Evolutionary conservation across 2,888 invertebrate genomes (phyloP).

Genomic region (Pachymerium ferrugineum): DNA sequence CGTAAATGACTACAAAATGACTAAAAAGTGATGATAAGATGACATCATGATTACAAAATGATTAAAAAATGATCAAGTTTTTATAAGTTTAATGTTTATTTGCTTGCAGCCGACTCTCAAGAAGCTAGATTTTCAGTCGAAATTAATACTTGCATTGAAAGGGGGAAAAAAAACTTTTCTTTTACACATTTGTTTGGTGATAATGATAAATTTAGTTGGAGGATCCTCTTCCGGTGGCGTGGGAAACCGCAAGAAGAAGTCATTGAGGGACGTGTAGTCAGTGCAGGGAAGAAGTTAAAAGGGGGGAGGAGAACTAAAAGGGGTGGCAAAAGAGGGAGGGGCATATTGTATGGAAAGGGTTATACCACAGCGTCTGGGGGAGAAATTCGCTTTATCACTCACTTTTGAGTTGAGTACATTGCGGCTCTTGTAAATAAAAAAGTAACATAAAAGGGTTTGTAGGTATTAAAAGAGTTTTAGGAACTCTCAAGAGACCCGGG

Average conservation of each 20-base stretch:
- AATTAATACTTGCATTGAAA: background rate
- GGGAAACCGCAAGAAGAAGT: slow-evolving; percentile 23
- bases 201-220: background rate
- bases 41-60: too few species aligned
- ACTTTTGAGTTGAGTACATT: slow-evolving; percentile 16
- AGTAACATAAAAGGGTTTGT: background rate
- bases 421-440: slow-evolving; percentile 15
- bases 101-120: too few species aligned
- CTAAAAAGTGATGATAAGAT: too few species aligned
- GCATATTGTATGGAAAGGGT: slow-evolving; percentile 25
- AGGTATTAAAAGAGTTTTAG: slow-evolving; percentile 4
- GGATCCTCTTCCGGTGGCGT: slow-evolving; percentile 20
- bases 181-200: background rate
- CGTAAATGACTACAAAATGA: too few species aligned
- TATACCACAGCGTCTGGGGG: slow-evolving; percentile 24
- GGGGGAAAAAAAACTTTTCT: background rate
- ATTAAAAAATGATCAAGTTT: too few species aligned
- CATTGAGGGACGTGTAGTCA: slow-evolving; percentile 16
- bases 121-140: background rate
- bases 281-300: slow-evolving; percentile 24
- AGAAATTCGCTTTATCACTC: slow-evolving; percentile 18
- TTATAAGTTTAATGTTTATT: too few species aligned
- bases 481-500: slow-evolving; percentile 15
- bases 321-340: slow-evolving; percentile 23
- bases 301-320: slow-evolving; percentile 21